phyloP scores from a whole-genome alignment of 2,113 vertebrate species.

The Paedocypris sp. region DNA sequence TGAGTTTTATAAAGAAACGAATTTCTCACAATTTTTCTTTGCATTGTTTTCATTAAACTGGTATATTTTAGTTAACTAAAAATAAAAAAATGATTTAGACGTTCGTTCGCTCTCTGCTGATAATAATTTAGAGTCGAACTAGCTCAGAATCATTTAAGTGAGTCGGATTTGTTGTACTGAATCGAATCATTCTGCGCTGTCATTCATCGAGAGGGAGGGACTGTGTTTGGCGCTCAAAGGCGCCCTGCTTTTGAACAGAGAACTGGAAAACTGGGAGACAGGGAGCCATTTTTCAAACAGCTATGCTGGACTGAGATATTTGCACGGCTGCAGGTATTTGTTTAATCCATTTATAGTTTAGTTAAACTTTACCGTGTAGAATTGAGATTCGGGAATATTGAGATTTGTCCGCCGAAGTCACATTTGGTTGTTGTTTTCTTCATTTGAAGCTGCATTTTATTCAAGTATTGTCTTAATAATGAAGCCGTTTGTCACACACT shows the following conservation, averaged over 20 bases:
- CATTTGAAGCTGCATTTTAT: no score
- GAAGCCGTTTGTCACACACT: slow-evolving; percentile 13
- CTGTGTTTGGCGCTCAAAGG: slow-evolving; percentile 60
- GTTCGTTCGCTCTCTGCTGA: no score
- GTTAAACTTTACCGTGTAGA: not conserved
- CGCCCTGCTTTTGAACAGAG: slow-evolving; percentile 59
- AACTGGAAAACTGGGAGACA: slow-evolving; percentile 23
- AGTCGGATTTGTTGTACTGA: not conserved
- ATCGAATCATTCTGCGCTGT: slow-evolving; percentile 16
- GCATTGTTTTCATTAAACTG: no score
- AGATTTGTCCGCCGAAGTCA: no score
- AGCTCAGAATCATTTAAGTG: not conserved
- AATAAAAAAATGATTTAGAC: no score
- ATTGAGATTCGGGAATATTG: not conserved
- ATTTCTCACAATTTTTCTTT: no score
- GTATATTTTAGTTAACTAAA: no score
- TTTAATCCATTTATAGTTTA: not conserved
- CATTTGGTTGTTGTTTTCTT: no score
- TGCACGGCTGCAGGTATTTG: not conserved
- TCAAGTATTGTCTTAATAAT: no score
- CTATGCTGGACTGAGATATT: slow-evolving; percentile 59
- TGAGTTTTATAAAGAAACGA: no score
- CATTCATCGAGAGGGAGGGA: slow-evolving; percentile 43
- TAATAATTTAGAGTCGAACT: not conserved
- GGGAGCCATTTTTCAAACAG: slow-evolving; percentile 40